phyloP scores from a whole-genome alignment of 2,797 vertebrate species.

The Phylloscopus collybita region DNA sequence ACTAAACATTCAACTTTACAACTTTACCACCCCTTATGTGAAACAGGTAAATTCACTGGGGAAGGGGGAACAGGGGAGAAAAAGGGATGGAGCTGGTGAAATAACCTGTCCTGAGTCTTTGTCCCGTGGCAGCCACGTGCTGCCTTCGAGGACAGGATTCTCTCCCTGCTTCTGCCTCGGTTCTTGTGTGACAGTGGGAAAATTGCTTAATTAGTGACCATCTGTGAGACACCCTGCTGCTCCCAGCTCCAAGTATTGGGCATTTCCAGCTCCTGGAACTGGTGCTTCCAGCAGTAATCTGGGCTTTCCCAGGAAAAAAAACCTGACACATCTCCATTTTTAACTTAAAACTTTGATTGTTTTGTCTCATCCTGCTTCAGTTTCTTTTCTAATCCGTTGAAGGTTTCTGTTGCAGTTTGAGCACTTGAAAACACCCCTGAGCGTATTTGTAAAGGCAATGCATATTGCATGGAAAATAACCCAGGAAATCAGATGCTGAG shows the following conservation, averaged over 20 bases:
- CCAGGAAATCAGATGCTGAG: neutral
- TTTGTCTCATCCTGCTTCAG: neutral
- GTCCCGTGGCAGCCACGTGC: fast-evolving
- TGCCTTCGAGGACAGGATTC: fast-evolving
- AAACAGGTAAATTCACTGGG: slow-evolving; percentile 82
- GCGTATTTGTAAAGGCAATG: neutral
- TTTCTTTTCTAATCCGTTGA: neutral
- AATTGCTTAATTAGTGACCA: neutral
- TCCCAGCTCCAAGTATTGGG: neutral
- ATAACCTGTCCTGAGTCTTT: neutral
- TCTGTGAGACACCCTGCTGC: neutral
- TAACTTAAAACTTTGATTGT: neutral
- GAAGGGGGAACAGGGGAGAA: neutral
- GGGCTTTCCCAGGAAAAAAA: neutral
- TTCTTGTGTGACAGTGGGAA: neutral
- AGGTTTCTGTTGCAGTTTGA: neutral
- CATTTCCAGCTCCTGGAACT: neutral
- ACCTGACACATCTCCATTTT: neutral
- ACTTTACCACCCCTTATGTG: no score
- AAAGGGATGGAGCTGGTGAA: neutral
- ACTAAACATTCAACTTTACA: no score
- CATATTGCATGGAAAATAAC: neutral
- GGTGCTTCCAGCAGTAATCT: neutral
- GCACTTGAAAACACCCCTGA: neutral
- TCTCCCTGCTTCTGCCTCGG: neutral